Conservation (phyloP, 2,888 invertebrate species). For the Yponomeuta sedellus region DNA sequence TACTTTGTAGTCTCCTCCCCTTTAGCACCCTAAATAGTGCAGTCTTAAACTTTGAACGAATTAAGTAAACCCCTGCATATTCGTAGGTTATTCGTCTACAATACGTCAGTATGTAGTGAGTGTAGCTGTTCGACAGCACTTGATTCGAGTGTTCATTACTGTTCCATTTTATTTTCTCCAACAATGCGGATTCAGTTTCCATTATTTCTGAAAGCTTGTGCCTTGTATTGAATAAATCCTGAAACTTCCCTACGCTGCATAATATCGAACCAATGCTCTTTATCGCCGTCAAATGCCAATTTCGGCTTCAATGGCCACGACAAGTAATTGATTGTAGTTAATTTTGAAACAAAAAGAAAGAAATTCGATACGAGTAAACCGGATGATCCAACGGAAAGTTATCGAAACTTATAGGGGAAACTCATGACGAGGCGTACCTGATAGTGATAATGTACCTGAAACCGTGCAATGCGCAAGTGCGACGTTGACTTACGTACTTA, state of each 20-base stretch:
- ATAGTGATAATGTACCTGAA: neutral
- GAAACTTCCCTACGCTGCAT: slow-evolving; percentile 25
- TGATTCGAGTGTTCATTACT: neutral
- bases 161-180: neutral
- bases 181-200: neutral
- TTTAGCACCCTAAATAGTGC: neutral
- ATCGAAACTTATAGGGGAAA: too few relatives aligned
- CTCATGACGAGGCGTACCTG: neutral
- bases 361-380: neutral
- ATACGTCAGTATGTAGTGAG: neutral
- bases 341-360: neutral
- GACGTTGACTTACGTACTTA: neutral
- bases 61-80: neutral
- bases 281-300: slow-evolving; percentile 51
- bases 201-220: slow-evolving; percentile 16
- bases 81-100: neutral
- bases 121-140: neutral
- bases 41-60: neutral
- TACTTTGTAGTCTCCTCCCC: too few relatives aligned
- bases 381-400: neutral
- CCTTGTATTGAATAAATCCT: slow-evolving; percentile 13
- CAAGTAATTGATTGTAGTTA: slow-evolving; percentile 19
- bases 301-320: slow-evolving; percentile 64
- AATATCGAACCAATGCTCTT: slow-evolving; percentile 41
- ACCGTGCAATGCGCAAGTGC: neutral